Evolutionary conservation across 1,140 invertebrate genomes (phyloP), one percentile per base, ranked within the genome.

Genomic region (Pomacea maculata): DNA sequence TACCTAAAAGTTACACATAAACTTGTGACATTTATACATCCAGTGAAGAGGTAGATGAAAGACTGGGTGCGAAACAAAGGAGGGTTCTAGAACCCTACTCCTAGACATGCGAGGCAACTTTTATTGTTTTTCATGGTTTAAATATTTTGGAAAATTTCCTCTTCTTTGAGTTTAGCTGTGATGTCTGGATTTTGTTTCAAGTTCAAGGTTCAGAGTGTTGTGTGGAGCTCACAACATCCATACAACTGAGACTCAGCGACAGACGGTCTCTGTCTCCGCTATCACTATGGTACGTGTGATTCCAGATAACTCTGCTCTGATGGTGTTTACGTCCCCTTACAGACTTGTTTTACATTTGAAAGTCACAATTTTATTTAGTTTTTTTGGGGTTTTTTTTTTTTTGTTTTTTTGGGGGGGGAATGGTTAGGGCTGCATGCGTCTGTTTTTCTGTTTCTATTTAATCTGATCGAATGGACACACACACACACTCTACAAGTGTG

Each of bases 151-250:
- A 34, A 25, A 70, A n/a, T 70, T 6, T n/a, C 11, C 12, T 0
- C 64, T 19, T 17, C 64, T 71, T 34, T 17, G n/a, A 19, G 64
- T n/a, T 65, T n/a, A 19, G n/a, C 64, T 65, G 64, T 19, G 64
- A 3, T n/a, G 64, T 65, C n/a, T n/a, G 17, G 64, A 4, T n/a
- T 34, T 8, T 34, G 29, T 65, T n/a, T 54, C 45, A 54, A 29
- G 21, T 5, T 78, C 77, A 8, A 54, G 77, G 54, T 78, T 78
- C 65, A 11, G 65, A 34, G 77, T 78, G 52, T n/a, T 78, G 65
- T 78, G 77, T 34, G 77, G 77, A 78, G 77, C 77, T 19, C 77
- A 78, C 54, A 67, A 78, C 67, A 78, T 78, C 19, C 25, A 61
- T 61, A 61, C 57, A 4, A 61, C 57, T 2, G 57, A 61, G 15